Evolutionary conservation across 2,888 invertebrate species (phyloP).

Genomic region (Empis stercorea): DNA sequence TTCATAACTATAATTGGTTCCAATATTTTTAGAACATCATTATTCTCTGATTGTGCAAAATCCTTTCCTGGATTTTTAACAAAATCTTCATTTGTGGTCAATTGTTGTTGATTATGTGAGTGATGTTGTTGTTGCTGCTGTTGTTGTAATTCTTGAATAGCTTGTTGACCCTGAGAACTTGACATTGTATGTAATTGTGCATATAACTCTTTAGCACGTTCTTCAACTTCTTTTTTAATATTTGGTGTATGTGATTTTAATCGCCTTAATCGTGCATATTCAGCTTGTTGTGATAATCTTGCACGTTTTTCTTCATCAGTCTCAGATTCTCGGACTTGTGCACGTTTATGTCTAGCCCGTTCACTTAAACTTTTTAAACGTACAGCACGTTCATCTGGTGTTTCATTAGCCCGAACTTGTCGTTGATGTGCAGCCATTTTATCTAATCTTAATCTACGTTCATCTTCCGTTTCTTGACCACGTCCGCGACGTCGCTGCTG

Average conservation of each 20-base stretch:
- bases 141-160: background rate
- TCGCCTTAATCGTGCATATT: slow-evolving; percentile 32
- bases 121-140: slow-evolving; percentile 10
- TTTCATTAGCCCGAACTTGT: slow-evolving; percentile 31
- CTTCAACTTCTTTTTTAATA: slow-evolving; percentile 21
- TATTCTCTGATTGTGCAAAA: slow-evolving; percentile 29
- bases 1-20: slow-evolving; percentile 38
- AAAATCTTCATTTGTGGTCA: slow-evolving; percentile 13
- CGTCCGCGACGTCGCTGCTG: slow-evolving; percentile 27
- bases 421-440: slow-evolving; percentile 35
- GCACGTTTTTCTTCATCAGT: slow-evolving; percentile 28
- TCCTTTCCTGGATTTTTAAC: slow-evolving; percentile 23
- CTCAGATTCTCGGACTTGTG: slow-evolving; percentile 31
- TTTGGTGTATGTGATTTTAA: slow-evolving; percentile 29
- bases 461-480: slow-evolving; percentile 32
- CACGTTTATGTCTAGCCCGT: slow-evolving; percentile 31
- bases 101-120: slow-evolving; percentile 10
- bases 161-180: background rate
- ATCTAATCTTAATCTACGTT: slow-evolving; percentile 30
- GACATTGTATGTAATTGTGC: slow-evolving; percentile 20
- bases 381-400: slow-evolving; percentile 30
- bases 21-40: slow-evolving; percentile 35
- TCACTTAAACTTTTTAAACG: slow-evolving; percentile 32
- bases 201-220: slow-evolving; percentile 26
- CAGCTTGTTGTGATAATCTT: slow-evolving; percentile 32